phyloP scores from a whole-genome alignment of 2,113 vertebrate genomes.

The Dicaeum eximium region DNA sequence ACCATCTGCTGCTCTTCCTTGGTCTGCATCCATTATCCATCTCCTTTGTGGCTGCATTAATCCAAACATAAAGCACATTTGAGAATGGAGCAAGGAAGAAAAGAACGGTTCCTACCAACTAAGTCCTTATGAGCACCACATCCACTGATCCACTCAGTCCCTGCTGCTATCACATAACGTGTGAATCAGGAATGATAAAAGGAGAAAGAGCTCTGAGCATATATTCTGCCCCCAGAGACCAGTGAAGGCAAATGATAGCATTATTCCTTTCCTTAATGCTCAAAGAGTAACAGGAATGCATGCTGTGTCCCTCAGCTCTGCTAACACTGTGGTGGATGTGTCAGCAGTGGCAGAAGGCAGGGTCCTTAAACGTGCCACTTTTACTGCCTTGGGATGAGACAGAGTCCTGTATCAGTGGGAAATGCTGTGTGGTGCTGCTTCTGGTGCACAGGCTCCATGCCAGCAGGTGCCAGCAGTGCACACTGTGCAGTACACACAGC shows the following conservation, averaged over 20 bases:
- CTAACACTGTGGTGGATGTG: no score
- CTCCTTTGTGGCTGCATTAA: not conserved
- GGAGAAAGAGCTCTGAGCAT: not conserved
- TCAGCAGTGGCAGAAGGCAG: not conserved
- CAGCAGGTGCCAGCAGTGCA: not conserved
- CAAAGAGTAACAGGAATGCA: no score
- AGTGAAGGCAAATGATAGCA: not conserved
- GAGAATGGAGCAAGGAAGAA: not conserved
- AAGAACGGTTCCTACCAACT: not conserved
- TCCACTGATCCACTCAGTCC: not conserved
- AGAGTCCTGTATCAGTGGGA: fast-evolving
- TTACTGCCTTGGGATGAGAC: fast-evolving
- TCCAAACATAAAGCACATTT: not conserved
- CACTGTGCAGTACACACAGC: not conserved
- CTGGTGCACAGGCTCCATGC: not conserved
- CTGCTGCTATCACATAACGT: not conserved
- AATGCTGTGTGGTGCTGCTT: not conserved
- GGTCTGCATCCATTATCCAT: not conserved
- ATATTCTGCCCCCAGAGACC: not conserved
- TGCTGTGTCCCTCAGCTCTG: no score
- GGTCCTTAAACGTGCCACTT: not conserved
- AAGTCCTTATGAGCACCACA: not conserved
- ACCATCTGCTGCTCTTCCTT: not conserved
- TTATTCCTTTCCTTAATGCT: not conserved
- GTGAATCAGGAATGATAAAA: not conserved